Evolutionary conservation across 2,113 vertebrate genomes (phyloP).

Genomic region (Nipponia nippon): DNA sequence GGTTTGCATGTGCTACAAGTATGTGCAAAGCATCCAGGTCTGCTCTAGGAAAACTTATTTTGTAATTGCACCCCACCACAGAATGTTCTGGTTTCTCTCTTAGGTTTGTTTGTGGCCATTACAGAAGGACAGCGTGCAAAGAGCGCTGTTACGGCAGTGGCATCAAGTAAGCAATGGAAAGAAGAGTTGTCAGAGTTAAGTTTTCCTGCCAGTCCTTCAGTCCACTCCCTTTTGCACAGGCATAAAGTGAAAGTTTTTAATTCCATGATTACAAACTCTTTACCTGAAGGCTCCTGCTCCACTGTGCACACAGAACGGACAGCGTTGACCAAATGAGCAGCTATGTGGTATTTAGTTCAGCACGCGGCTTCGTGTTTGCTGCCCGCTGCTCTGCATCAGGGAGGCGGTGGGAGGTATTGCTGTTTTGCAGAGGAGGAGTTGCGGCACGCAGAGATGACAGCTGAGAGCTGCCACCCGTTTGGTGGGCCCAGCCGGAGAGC

Average conservation of each 20-base stretch:
- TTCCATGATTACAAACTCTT: no score
- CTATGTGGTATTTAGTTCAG: rapidly evolving
- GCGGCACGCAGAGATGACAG: neutral
- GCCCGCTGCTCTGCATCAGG: neutral
- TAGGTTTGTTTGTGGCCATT: neutral
- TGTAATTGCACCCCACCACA: neutral
- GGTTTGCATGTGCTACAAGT: neutral
- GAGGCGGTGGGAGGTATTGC: neutral
- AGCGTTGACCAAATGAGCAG: rapidly evolving
- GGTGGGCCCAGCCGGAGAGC: neutral
- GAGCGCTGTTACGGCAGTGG: rapidly evolving
- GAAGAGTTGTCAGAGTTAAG: neutral
- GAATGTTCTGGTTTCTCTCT: neutral
- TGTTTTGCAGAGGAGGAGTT: neutral
- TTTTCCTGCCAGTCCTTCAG: neutral
- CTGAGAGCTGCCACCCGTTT: neutral
- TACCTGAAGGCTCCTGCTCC: neutral
- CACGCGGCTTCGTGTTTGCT: rapidly evolving
- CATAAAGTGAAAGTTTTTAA: neutral
- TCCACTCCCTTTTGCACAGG: neutral
- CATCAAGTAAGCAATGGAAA: neutral
- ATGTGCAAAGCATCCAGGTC: neutral
- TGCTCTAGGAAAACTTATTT: neutral
- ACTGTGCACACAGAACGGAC: rapidly evolving
- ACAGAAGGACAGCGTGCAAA: neutral